Conservation (phyloP, 1,140 invertebrate species). For the Parapsyche elsis region DNA sequence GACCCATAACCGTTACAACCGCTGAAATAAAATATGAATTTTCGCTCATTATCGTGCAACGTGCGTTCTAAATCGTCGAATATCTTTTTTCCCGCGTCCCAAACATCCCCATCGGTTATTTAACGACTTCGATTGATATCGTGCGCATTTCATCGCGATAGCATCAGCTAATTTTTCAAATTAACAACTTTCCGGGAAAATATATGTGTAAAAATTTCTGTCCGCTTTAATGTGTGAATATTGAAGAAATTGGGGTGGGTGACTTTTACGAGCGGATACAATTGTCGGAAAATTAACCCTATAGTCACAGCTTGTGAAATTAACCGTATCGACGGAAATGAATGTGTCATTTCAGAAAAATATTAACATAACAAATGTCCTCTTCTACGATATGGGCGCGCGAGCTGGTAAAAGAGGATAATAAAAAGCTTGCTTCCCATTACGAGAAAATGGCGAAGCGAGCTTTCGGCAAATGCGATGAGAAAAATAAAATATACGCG, state of each 20-base stretch:
- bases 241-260: too few species aligned
- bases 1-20: not conserved
- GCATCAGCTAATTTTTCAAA: too few species aligned
- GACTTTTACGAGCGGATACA: too few species aligned
- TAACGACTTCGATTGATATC: too few species aligned
- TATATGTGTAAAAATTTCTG: too few species aligned
- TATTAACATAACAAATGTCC: slow-evolving; percentile 30
- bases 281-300: not conserved
- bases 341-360: not conserved
- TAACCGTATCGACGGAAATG: not conserved
- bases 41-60: not conserved
- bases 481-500: slow-evolving; percentile 23
- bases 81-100: too few species aligned
- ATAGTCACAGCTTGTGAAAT: not conserved
- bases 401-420: not conserved
- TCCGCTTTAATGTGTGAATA: too few species aligned
- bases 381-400: not conserved
- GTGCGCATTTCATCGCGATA: too few species aligned
- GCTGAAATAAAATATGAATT: not conserved
- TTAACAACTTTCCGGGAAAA: too few species aligned
- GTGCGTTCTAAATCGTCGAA: too few species aligned
- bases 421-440: slow-evolving; percentile 13
- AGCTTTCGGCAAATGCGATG: slow-evolving; percentile 28
- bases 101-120: too few species aligned
- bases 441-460: slow-evolving; percentile 26